phyloP scores from a whole-genome alignment of 2,113 vertebrate species.

The Platichthys stellatus region DNA sequence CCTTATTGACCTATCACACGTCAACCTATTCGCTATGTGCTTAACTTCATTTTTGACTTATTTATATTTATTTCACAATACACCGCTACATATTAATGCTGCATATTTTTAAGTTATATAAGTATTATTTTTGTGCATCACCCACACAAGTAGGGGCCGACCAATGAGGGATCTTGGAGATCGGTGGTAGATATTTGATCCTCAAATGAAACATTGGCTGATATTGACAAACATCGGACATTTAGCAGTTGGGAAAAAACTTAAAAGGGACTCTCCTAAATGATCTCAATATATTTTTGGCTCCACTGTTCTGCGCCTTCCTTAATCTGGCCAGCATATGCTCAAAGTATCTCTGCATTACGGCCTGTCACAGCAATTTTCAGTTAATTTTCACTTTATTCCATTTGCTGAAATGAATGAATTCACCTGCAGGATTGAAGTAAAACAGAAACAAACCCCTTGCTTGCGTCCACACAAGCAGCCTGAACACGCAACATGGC shows the following conservation, averaged over 20 bases:
- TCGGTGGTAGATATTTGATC: no score
- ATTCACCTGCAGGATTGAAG: no score
- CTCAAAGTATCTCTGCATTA: no score
- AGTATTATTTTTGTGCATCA: slow-evolving; percentile 6
- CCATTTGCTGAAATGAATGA: no score
- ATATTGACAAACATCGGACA: no score
- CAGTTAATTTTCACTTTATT: no score
- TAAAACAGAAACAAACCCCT: not conserved
- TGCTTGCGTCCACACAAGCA: not conserved
- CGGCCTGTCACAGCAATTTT: no score
- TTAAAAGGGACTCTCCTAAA: not conserved
- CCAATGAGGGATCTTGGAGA: no score
- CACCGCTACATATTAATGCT: slow-evolving; percentile 25
- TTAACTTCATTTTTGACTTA: not conserved
- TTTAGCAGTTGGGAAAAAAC: no score
- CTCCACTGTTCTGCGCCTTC: no score
- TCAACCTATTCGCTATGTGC: not conserved
- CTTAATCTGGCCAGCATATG: no score
- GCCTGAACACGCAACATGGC: slow-evolving; percentile 3
- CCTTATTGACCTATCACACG: not conserved
- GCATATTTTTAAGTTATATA: not conserved
- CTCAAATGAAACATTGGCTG: no score
- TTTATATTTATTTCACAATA: not conserved
- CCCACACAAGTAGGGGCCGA: not conserved
- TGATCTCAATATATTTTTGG: not conserved